Evolutionary conservation across 2,113 vertebrate species (phyloP).

Genomic region (Callaeas wilsoni): DNA sequence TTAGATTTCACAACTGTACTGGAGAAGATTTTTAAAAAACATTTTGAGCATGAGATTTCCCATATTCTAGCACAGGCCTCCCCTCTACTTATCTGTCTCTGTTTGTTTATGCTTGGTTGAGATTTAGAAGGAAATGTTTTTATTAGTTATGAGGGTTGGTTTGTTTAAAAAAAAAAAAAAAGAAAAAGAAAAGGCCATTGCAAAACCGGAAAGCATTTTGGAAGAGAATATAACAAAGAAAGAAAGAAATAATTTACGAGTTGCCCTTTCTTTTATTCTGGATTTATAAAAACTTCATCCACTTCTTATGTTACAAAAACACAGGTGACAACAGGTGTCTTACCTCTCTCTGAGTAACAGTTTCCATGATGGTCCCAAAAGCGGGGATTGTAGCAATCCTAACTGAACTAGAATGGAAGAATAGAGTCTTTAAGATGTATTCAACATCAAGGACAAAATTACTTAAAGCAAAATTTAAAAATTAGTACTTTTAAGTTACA

Average conservation of each 20-base stretch:
- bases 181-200: background rate
- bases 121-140: background rate
- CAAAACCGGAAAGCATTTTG: background rate
- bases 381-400: constrained; percentile 98
- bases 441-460: background rate
- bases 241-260: background rate
- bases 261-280: background rate
- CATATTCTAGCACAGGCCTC: background rate
- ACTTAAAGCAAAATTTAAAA: constrained; percentile 9
- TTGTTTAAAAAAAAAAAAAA: background rate
- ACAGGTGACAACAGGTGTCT: background rate
- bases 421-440: constrained; percentile 12
- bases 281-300: background rate
- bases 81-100: background rate
- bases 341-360: constrained; percentile 98
- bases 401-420: constrained; percentile 84
- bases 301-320: background rate
- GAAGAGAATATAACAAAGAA: background rate
- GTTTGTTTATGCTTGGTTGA: background rate
- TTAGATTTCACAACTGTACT: background rate
- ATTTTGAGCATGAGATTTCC: background rate
- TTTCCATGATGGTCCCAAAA: constrained; percentile 99
- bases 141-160: background rate
- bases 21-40: background rate
- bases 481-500: constrained; percentile 59